Conservation (phyloP, 2,888 invertebrate genomes). For the Andricus curvator region DNA sequence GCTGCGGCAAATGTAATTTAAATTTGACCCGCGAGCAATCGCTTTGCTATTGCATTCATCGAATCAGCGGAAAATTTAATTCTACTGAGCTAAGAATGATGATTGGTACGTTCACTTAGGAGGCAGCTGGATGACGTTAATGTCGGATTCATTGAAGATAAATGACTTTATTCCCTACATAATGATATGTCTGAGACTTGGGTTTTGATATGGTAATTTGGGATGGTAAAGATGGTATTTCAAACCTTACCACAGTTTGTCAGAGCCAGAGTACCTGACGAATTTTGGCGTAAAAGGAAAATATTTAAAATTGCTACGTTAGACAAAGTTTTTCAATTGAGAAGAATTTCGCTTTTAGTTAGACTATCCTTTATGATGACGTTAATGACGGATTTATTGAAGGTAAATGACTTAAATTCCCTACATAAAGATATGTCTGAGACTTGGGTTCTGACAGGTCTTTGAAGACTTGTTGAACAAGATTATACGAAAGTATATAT, state of each 20-base stretch:
- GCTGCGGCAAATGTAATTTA: not conserved
- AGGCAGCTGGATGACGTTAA: not conserved
- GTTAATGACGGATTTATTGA: no score
- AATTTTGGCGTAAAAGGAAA: conserved; percentile 89
- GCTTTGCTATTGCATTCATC: not conserved
- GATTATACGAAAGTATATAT: no score
- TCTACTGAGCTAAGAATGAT: conserved; percentile 8
- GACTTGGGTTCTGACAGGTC: no score
- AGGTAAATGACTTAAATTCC: no score
- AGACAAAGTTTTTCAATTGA: conserved; percentile 86
- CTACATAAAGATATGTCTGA: no score
- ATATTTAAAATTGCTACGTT: conserved; percentile 90
- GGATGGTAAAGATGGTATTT: conserved; percentile 83
- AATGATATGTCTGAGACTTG: not conserved
- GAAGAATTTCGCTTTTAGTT: conserved; percentile 83
- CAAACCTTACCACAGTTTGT: conserved; percentile 82
- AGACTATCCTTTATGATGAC: conserved; percentile 82
- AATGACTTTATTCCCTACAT: not conserved
- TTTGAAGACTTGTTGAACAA: no score
- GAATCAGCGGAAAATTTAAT: conserved; percentile 24
- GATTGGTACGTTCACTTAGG: conserved; percentile 21
- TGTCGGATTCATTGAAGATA: not conserved
- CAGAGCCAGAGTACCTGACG: conserved; percentile 86
- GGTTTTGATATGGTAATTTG: no score
- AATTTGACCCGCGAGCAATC: conserved; percentile 23